These are phyloP conservation scores for Lepus europaeus DNA, from an alignment of 2,113 vertebrate species.

Conservation along the genomic window DNA sequence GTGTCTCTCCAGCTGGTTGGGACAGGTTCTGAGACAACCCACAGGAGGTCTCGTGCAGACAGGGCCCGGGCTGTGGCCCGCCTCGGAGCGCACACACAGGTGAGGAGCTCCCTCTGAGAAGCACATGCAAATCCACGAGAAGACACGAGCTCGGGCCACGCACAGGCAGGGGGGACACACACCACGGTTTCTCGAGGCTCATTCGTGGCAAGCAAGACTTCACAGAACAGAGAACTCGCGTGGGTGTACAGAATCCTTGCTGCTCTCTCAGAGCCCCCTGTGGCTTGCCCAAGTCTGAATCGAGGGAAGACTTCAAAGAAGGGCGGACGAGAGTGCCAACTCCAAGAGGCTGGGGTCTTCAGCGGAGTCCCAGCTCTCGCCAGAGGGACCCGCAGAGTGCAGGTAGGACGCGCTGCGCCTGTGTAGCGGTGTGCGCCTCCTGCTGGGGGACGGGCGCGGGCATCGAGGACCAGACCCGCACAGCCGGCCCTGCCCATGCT, in stretches of 20 bases:
- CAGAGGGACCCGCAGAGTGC: neutral
- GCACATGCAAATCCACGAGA: neutral
- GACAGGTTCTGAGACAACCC: neutral
- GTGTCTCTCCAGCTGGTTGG: neutral
- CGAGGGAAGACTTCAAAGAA: conserved; percentile 30
- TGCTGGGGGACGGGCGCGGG: neutral
- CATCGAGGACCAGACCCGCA: neutral
- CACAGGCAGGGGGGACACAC: neutral
- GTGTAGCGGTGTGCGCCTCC: neutral
- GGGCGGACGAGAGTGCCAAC: neutral
- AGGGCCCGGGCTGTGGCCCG: neutral
- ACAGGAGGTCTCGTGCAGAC: neutral
- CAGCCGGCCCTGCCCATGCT: neutral
- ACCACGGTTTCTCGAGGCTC: neutral
- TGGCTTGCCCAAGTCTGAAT: neutral
- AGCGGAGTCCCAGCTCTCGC: neutral
- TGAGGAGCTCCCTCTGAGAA: neutral
- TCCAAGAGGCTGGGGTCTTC: conserved; percentile 39
- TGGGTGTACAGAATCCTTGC: neutral
- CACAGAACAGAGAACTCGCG: neutral
- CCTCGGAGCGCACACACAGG: neutral
- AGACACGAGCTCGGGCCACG: neutral
- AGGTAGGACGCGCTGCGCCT: neutral
- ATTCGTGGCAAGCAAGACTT: neutral
- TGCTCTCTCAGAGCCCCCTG: conserved; percentile 10